Evolutionary conservation across 2,113 vertebrate genomes (phyloP).

Genomic region (Pipa parva): DNA sequence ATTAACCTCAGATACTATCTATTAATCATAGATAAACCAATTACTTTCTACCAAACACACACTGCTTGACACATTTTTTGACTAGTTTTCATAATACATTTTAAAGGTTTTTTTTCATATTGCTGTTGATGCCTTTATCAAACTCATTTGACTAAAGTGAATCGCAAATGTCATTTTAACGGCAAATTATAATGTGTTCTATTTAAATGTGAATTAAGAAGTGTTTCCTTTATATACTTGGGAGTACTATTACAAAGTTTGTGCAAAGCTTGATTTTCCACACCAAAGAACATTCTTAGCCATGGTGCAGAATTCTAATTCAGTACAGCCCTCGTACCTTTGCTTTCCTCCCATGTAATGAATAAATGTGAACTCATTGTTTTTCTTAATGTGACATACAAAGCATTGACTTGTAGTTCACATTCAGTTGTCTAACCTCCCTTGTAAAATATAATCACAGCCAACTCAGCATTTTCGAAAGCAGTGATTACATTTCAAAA

Average conservation of each 20-base stretch:
- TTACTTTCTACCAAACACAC: too few species aligned
- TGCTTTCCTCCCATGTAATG: conserved; percentile 35
- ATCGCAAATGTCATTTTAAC: conserved; percentile 9
- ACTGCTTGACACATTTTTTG: too few species aligned
- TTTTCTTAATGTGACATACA: conserved; percentile 43
- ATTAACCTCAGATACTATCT: too few species aligned
- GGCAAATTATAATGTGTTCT: conserved; percentile 16
- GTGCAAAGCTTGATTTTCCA: conserved; percentile 32
- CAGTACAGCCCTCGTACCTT: conserved; percentile 31
- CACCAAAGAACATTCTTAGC: conserved; percentile 30
- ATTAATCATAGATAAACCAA: too few species aligned
- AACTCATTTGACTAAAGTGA: background rate
- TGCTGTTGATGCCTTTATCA: conserved; percentile 8
- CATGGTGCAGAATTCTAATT: conserved; percentile 28
- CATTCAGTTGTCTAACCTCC: conserved; percentile 39
- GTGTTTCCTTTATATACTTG: background rate
- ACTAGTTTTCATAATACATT: too few species aligned
- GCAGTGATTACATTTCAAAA: conserved; percentile 39
- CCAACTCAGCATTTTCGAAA: conserved; percentile 35
- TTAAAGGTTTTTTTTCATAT: too few species aligned
- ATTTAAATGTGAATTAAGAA: conserved; percentile 7
- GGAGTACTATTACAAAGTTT: conserved; percentile 25
- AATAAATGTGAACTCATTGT: conserved; percentile 40
- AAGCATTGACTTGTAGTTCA: conserved; percentile 38
- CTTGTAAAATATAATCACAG: conserved; percentile 43